Base-by-base conservation (phyloP, 2,888 invertebrate species). In the Timema podura region DNA sequence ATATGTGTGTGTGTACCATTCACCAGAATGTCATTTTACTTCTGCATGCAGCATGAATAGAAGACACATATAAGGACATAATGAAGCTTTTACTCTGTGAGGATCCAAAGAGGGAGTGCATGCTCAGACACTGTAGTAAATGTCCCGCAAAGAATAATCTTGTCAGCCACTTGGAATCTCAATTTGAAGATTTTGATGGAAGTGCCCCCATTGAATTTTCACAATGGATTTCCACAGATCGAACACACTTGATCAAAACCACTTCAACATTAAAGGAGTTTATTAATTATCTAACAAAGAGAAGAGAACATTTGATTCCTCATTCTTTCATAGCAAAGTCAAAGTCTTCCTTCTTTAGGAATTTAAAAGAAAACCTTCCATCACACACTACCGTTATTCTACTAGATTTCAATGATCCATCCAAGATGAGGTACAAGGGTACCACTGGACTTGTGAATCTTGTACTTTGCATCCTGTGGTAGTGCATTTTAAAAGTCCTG, bases 381-480 rank as follows among this genome's bases (percentile, higher is more conserved):
- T 61, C 61, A 2, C 7, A 16, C 0, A 44, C 8, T 44, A 30
- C 61, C 45, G 61, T 61, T 44, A 61, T 5, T 61, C 44, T 44
- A 30, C 5, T 61, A 5, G 5, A 61, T 44, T 61, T 30, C 44
- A 61, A 30, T 61, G 61, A 30, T 30, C 61, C 11, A 61, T 61
- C 6, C 44, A 30, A 61, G 61, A 61, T 6, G 61, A 61, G 44
- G 44, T 2, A 16, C 61, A 61, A 61, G 61, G 61, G 9, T 61
- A 61, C n/a, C 44, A 61, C 44, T 61, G 44, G 44, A 61, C 61
- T 44, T 61, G 30, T 44, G 44, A 61, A 44, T 16, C 61, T 8
- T 61, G 61, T 44, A 44, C 61, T 61, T 30, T 61, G 16, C 61
- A 61, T 61, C 61, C 61, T 61, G 61, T 61, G 10, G 9, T 61